These are phyloP conservation scores for Ceratosolen fusciceps DNA, from an alignment of 1,140 invertebrate species.

Conservation along the genomic window DNA sequence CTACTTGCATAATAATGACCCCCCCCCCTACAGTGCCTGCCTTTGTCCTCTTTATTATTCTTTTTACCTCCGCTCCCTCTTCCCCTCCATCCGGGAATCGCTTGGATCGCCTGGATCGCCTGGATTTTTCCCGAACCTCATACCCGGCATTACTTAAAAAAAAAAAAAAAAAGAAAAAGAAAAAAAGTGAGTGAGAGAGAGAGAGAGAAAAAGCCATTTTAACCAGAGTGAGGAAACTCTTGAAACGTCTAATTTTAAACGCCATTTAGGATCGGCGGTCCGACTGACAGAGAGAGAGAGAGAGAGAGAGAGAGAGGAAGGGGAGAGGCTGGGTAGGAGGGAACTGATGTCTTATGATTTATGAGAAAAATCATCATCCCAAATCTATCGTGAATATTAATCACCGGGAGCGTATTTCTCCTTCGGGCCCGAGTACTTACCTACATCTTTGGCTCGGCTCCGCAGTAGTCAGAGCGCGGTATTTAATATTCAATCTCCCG, in stretches of 20 bases:
- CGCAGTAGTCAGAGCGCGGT: too few species aligned
- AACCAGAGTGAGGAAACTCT: conserved; percentile 17
- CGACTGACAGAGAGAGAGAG: too few species aligned
- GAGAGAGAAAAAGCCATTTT: not conserved
- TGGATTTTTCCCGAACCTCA: conserved; percentile 26
- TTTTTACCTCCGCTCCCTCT: too few species aligned
- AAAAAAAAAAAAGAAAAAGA: not conserved
- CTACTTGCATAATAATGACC: conserved; percentile 45
- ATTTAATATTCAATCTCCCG: not conserved
- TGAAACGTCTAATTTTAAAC: conserved; percentile 10
- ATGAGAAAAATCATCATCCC: not conserved
- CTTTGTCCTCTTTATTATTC: conserved; percentile 10
- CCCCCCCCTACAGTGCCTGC: too few species aligned
- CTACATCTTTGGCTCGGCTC: too few species aligned
- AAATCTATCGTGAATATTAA: conserved; percentile 8
- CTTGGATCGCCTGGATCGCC: too few species aligned
- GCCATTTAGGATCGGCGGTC: not conserved
- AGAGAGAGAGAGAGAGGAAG: too few species aligned
- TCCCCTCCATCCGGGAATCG: too few species aligned
- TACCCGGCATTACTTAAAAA: conserved; percentile 15
- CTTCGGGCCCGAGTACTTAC: too few species aligned
- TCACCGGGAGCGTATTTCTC: not conserved
- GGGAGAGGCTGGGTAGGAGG: too few species aligned
- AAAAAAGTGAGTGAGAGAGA: not conserved
- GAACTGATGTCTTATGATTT: not conserved